Evolutionary conservation across 1,140 invertebrate species (phyloP).

Genomic region (Apis laboriosa): DNA sequence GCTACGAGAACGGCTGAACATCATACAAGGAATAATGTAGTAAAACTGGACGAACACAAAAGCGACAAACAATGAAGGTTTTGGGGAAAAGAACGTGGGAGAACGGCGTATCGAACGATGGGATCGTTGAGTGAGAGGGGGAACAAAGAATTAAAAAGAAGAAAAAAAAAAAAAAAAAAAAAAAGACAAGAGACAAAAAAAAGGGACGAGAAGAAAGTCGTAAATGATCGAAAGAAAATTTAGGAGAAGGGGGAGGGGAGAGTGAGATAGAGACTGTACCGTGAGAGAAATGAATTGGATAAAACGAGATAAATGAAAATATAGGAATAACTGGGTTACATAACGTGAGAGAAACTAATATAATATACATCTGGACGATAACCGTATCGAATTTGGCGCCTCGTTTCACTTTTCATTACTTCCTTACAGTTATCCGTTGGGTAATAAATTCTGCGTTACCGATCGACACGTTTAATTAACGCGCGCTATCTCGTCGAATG

Average conservation of each 20-base stretch:
- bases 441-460: neutral
- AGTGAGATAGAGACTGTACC: neutral
- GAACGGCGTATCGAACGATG: conserved; percentile 32
- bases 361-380: conserved; percentile 32
- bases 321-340: neutral
- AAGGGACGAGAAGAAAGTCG: conserved; percentile 3
- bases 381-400: conserved; percentile 29
- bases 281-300: neutral
- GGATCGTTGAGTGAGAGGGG: neutral
- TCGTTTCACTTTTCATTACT: neutral
- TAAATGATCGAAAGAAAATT: conserved; percentile 9
- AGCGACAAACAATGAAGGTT: conserved; percentile 75
- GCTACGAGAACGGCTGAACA: conserved; percentile 76
- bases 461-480: conserved; percentile 10
- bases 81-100: conserved; percentile 13
- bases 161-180: neutral
- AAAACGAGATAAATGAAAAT: neutral
- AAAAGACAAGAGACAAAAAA: neutral
- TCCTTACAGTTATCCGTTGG: too few relatives aligned
- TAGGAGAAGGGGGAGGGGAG: neutral
- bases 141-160: neutral
- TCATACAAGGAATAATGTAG: conserved; percentile 72
- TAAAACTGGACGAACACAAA: conserved; percentile 79
- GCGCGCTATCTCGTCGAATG: neutral
- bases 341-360: conserved; percentile 19